Percentiles rank a stretch among this genome's conserved stretches.
Conservation (phyloP, 2,888 invertebrate genomes). For the Malthinus flaveolus region DNA sequence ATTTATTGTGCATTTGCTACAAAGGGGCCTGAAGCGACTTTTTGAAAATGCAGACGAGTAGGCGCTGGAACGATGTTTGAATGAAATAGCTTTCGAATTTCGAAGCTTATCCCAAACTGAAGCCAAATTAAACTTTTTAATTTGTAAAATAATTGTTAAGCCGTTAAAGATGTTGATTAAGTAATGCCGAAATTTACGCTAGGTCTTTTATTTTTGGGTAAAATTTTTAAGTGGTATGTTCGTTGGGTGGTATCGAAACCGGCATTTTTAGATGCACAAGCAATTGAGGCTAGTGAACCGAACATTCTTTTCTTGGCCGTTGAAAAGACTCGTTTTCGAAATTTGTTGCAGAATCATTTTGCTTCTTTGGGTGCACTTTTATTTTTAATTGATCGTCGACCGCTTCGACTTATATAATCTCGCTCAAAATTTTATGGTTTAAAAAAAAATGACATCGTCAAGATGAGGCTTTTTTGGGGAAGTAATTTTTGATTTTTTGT, state of each 20-base stretch:
- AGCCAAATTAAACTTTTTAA: too few relatives aligned
- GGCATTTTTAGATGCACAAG: slow-evolving; percentile 12
- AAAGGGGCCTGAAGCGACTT: too few relatives aligned
- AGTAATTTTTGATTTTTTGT: too few relatives aligned
- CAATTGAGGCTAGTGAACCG: slow-evolving; percentile 17
- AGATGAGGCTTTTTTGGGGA: too few relatives aligned
- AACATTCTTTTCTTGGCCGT: slow-evolving; percentile 5
- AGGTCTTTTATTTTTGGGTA: not conserved
- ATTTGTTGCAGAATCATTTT: slow-evolving; percentile 8
- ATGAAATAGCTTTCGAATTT: too few relatives aligned
- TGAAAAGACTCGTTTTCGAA: slow-evolving; percentile 7
- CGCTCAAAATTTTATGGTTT: too few relatives aligned
- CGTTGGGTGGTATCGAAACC: slow-evolving; percentile 8
- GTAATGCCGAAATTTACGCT: slow-evolving; percentile 16
- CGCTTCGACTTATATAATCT: slow-evolving; percentile 13
- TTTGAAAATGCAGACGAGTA: too few relatives aligned
- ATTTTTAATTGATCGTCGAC: slow-evolving; percentile 15
- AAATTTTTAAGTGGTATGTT: slow-evolving; percentile 3
- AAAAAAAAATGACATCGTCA: too few relatives aligned
- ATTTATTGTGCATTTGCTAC: too few relatives aligned
- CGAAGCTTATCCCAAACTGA: too few relatives aligned
- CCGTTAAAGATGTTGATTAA: not conserved
- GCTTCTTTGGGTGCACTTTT: slow-evolving; percentile 12
- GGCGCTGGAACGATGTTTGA: too few relatives aligned
- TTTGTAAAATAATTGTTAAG: not conserved